Conservation (phyloP, 2,113 vertebrate species). For the Mugil cephalus region DNA sequence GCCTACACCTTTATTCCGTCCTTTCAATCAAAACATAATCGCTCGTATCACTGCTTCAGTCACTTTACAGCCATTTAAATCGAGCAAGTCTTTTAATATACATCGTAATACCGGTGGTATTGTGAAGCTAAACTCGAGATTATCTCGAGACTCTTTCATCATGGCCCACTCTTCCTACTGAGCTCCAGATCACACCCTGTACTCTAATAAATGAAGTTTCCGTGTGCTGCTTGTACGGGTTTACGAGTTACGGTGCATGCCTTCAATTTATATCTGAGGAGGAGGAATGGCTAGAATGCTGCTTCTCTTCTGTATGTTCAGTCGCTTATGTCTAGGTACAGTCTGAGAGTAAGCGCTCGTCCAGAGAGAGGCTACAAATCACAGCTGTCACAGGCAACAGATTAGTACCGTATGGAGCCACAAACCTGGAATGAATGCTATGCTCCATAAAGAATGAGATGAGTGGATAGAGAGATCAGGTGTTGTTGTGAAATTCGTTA, state of each 20-base stretch:
- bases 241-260: constrained; percentile 35
- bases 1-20: neutral
- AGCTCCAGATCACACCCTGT: neutral
- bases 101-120: constrained; percentile 4
- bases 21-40: neutral
- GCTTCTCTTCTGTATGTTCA: constrained; percentile 15
- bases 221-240: neutral
- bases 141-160: constrained; percentile 31
- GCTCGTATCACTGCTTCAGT: neutral
- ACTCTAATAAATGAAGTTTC: constrained; percentile 15
- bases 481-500: neutral
- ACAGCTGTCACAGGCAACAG: constrained; percentile 38
- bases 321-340: constrained; percentile 18
- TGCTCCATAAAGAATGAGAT: constrained; percentile 3
- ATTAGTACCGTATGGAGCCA: constrained; percentile 43
- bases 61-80: neutral
- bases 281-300: constrained; percentile 42
- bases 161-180: neutral
- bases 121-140: constrained; percentile 3
- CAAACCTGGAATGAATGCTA: constrained; percentile 27
- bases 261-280: constrained; percentile 15
- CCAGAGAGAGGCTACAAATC: constrained; percentile 55
- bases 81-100: constrained; percentile 17
- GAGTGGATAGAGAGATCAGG: neutral
- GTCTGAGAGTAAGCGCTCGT: neutral